Conservation (phyloP, 2,113 vertebrate species). For the Cyanoliseus patagonus region DNA sequence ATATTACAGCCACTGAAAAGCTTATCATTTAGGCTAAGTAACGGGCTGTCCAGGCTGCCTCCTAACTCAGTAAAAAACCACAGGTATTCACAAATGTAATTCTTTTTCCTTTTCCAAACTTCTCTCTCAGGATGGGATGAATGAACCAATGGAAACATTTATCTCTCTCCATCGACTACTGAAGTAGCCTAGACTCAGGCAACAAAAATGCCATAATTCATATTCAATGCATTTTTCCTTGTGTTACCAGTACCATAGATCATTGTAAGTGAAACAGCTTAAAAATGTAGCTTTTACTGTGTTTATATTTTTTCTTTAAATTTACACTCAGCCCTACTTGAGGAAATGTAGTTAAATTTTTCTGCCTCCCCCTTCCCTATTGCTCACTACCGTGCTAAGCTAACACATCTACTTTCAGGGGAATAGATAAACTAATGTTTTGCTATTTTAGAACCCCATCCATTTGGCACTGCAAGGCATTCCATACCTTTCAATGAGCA, state of each 20-base stretch:
- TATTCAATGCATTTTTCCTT: constrained; percentile 1
- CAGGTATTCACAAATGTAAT: not conserved
- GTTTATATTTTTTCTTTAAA: constrained; percentile 5
- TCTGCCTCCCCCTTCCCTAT: not conserved
- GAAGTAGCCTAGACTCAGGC: not conserved
- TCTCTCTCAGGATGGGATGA: not conserved
- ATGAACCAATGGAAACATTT: constrained; percentile 6
- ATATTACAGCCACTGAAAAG: not conserved
- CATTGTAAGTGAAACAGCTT: not conserved
- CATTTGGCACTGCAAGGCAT: not conserved
- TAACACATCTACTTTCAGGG: not conserved
- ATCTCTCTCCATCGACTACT: not conserved
- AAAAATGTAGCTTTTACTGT: not conserved
- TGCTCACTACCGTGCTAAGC: not conserved
- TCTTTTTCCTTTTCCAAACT: not conserved
- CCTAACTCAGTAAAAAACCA: not conserved
- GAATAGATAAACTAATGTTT: not conserved
- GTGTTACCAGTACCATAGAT: not conserved
- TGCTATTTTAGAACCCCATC: not conserved
- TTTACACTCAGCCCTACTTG: not conserved
- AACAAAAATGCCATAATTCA: not conserved
- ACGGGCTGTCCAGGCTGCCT: not conserved
- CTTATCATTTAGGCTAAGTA: not conserved
- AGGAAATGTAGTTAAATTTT: not conserved
- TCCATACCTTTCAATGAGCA: not conserved